Conservation (phyloP, 2,888 invertebrate species). For the Exocentrus adspersus region DNA sequence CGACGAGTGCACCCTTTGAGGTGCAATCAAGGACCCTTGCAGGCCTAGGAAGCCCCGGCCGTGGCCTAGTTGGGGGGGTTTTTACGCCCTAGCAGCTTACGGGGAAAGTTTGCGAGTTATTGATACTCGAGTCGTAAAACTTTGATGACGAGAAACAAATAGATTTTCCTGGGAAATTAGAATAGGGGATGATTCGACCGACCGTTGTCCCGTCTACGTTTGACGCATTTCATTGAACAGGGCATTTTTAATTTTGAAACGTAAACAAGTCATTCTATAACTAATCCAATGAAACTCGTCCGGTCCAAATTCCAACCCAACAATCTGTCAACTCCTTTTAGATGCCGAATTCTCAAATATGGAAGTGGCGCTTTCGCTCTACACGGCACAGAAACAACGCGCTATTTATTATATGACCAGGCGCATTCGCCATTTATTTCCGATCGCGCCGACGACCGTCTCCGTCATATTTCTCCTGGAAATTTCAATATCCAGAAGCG, state of each 20-base stretch:
- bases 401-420: neutral
- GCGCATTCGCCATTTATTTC: slow-evolving; percentile 7
- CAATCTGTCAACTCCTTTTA: no score
- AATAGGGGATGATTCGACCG: no score
- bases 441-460: slow-evolving; percentile 1
- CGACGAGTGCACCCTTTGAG: slow-evolving; percentile 43
- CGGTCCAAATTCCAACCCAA: no score
- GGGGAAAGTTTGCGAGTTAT: slow-evolving; percentile 8
- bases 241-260: no score
- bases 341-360: no score
- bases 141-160: no score
- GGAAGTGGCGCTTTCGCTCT: neutral
- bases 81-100: slow-evolving; percentile 46
- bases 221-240: no score
- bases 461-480: neutral
- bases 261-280: no score
- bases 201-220: no score
- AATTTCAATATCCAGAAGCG: neutral
- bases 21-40: slow-evolving; percentile 46
- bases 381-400: neutral
- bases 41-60: slow-evolving; percentile 35
- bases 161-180: no score
- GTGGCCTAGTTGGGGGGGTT: slow-evolving; percentile 40
- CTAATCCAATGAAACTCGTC: no score
- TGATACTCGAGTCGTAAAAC: no score